These are phyloP conservation scores for Hypanus sabinus DNA, from an alignment of 2,113 vertebrate species.

Conservation along the genomic window DNA sequence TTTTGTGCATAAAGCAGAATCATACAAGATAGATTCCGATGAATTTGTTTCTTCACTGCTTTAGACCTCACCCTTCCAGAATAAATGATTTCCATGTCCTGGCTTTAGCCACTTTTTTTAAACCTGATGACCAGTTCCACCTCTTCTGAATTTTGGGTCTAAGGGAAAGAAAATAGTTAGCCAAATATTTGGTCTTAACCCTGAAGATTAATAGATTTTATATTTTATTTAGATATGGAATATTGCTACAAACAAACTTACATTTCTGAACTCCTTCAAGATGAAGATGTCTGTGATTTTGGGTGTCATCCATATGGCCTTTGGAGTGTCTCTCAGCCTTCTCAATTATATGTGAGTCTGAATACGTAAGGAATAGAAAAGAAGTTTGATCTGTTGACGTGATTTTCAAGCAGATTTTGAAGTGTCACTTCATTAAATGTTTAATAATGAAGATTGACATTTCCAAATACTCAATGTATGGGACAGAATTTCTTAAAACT, in stretches of 20 bases:
- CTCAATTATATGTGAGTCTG: conserved; percentile 80
- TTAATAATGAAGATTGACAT: not conserved
- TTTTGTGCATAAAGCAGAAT: not conserved
- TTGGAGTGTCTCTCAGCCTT: conserved; percentile 82
- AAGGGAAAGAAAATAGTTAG: not conserved
- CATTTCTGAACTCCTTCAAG: conserved; percentile 95
- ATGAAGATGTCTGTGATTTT: conserved; percentile 98
- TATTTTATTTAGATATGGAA: conserved; percentile 79
- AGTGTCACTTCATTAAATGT: not conserved
- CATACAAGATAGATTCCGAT: not conserved
- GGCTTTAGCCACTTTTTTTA: not conserved
- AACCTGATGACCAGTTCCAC: not conserved
- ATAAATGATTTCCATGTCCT: not conserved
- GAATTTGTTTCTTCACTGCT: not conserved
- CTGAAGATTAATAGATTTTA: not conserved
- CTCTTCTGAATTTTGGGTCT: not conserved
- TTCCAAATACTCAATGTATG: not conserved
- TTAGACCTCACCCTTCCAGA: not conserved
- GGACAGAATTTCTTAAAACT: not conserved
- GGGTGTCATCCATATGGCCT: conserved; percentile 90
- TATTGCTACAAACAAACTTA: conserved; percentile 85
- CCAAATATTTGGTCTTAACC: not conserved
- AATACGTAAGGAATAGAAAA: not conserved
- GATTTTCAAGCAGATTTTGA: not conserved
- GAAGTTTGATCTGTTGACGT: not conserved